These are phyloP conservation scores for Musca domestica DNA, from an alignment of 1,140 invertebrate genomes.

Conservation along the genomic window DNA sequence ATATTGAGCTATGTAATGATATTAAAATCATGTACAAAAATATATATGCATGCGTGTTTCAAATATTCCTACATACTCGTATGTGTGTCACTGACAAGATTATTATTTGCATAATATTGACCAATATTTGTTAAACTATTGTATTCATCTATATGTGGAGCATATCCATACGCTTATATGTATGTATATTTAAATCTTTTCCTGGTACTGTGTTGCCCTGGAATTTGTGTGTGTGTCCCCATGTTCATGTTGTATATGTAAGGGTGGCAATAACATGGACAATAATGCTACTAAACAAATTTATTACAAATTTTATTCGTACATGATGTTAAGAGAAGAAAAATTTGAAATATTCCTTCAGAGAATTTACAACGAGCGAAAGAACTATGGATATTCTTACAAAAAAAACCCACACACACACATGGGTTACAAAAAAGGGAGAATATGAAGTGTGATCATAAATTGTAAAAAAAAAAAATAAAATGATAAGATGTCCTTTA, in stretches of 20 bases:
- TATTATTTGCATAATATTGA: conserved; percentile 23
- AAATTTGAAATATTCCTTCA: neutral
- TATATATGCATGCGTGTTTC: no score
- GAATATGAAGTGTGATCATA: no score
- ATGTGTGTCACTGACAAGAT: conserved; percentile 16
- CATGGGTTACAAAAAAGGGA: no score
- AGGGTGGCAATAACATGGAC: neutral
- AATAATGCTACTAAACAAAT: conserved; percentile 10
- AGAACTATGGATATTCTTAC: no score
- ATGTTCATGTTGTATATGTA: neutral
- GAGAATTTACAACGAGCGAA: neutral
- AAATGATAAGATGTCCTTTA: no score
- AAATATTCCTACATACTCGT: no score
- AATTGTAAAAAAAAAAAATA: no score
- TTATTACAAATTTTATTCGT: neutral
- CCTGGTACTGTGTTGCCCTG: neutral
- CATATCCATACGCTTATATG: neutral
- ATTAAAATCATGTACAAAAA: neutral
- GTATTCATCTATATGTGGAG: neutral
- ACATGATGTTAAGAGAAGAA: neutral
- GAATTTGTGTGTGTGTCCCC: neutral
- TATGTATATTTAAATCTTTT: neutral
- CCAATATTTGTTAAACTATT: conserved; percentile 14
- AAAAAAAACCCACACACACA: no score
- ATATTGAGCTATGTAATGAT: conserved; percentile 10